phyloP scores from a whole-genome alignment of 2,888 invertebrate species.

The Suillia variegata region DNA sequence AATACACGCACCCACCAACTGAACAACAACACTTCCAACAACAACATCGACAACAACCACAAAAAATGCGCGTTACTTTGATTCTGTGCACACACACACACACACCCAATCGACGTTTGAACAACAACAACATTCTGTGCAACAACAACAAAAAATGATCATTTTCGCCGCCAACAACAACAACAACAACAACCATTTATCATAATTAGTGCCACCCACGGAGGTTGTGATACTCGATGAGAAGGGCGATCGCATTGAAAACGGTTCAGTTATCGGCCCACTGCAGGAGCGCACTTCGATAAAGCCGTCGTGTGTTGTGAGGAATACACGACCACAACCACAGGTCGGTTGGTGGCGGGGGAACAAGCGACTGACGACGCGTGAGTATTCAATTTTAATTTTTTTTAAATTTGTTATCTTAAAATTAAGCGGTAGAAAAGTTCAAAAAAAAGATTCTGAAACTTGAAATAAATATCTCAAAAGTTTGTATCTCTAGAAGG shows the following conservation, averaged over 20 bases:
- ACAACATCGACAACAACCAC: conserved; percentile 13
- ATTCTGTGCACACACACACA: conserved; percentile 11
- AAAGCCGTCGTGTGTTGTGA: conserved; percentile 64
- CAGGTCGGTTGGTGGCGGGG: conserved; percentile 85
- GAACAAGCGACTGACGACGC: conserved; percentile 66
- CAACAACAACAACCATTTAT: conserved; percentile 44
- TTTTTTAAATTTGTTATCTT: too few relatives aligned
- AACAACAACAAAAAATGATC: neutral
- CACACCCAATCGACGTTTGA: conserved; percentile 21
- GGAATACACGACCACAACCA: conserved; percentile 84
- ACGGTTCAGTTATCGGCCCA: conserved; percentile 62
- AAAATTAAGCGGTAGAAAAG: too few relatives aligned
- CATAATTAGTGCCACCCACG: conserved; percentile 82
- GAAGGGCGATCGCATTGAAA: conserved; percentile 68
- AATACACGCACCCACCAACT: conserved; percentile 1
- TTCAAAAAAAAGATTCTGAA: too few relatives aligned
- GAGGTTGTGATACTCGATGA: conserved; percentile 73
- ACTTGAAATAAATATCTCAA: too few relatives aligned
- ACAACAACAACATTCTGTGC: conserved; percentile 29
- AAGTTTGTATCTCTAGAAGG: too few relatives aligned
- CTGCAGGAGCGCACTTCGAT: conserved; percentile 59
- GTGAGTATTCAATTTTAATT: conserved; percentile 51
- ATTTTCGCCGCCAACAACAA: neutral
- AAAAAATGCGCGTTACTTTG: conserved; percentile 13
- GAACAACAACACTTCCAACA: conserved; percentile 5